These are phyloP conservation scores for Drosophila ananassae DNA, from an alignment of 1,140 invertebrate genomes.

Conservation along the genomic window DNA sequence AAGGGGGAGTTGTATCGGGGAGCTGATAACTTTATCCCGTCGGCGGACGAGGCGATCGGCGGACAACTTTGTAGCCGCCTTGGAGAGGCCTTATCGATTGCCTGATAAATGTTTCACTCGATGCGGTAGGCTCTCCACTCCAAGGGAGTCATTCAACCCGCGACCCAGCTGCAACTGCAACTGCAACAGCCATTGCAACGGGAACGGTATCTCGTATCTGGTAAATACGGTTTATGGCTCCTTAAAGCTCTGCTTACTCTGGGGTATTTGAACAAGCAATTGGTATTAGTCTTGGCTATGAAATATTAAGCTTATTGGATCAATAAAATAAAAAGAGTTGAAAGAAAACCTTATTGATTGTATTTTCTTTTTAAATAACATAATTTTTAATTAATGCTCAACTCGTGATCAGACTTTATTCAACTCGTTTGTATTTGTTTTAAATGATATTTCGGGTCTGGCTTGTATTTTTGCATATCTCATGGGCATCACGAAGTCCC, in stretches of 20 bases:
- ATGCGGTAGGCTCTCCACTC: slow-evolving; percentile 44
- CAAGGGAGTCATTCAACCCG: slow-evolving; percentile 49
- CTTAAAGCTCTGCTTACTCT: slow-evolving; percentile 52
- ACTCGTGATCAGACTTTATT: slow-evolving; percentile 36
- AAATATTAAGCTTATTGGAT: background rate
- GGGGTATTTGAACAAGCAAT: slow-evolving; percentile 59
- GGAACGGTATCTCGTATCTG: slow-evolving; percentile 46
- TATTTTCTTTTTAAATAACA: too few species aligned
- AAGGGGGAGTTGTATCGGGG: background rate
- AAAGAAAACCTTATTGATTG: background rate
- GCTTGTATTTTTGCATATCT: slow-evolving; percentile 35
- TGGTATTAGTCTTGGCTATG: slow-evolving; percentile 5
- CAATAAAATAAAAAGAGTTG: background rate
- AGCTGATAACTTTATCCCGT: slow-evolving; percentile 71
- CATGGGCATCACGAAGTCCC: slow-evolving; percentile 22
- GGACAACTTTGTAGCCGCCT: slow-evolving; percentile 61
- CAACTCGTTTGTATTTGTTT: slow-evolving; percentile 17
- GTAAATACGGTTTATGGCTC: slow-evolving; percentile 68
- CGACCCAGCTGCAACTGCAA: slow-evolving; percentile 10
- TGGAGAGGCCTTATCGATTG: slow-evolving; percentile 60
- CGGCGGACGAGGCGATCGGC: slow-evolving; percentile 6
- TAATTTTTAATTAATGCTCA: slow-evolving; percentile 13
- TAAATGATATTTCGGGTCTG: slow-evolving; percentile 30
- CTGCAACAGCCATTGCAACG: slow-evolving; percentile 22
- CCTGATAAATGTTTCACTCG: slow-evolving; percentile 78